Conservation (phyloP, 2,113 vertebrate species). For the Cairina moschata region DNA sequence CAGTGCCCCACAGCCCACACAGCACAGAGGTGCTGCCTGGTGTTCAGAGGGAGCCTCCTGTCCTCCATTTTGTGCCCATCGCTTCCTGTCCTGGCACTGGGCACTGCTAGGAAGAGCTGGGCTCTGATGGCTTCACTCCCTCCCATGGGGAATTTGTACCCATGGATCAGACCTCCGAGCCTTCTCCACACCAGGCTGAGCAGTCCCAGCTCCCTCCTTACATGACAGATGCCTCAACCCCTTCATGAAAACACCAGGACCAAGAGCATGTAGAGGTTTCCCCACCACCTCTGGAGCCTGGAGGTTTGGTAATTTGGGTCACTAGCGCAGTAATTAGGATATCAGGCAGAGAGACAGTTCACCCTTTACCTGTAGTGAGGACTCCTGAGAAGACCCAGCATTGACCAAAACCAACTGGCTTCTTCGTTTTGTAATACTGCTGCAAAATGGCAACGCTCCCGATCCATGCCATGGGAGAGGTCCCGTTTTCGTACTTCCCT, state of each 20-base stretch:
- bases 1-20: not conserved
- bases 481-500: slow-evolving; percentile 37
- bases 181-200: not conserved
- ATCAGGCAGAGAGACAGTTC: not conserved
- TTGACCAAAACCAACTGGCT: slow-evolving; percentile 51
- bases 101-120: not conserved
- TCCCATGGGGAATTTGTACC: rapidly evolving
- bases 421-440: slow-evolving; percentile 47
- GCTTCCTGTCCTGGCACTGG: not conserved
- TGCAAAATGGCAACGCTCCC: slow-evolving; percentile 70
- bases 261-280: not conserved
- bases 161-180: not conserved
- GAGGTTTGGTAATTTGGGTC: not conserved
- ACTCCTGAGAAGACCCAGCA: slow-evolving; percentile 78
- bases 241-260: not conserved
- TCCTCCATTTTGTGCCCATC: not conserved
- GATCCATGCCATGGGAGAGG: slow-evolving; percentile 54
- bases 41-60: not conserved
- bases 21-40: not conserved
- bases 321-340: not conserved
- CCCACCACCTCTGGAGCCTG: not conserved
- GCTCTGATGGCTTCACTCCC: not conserved
- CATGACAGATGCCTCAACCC: not conserved
- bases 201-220: not conserved
- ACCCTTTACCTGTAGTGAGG: slow-evolving; percentile 69